A percentile compares a stretch with the other conserved stretches of the same genome.
These are phyloP conservation scores for Stomatorhinus ivindoensis DNA, from an alignment of 2,113 vertebrate species.

Conservation along the genomic window DNA sequence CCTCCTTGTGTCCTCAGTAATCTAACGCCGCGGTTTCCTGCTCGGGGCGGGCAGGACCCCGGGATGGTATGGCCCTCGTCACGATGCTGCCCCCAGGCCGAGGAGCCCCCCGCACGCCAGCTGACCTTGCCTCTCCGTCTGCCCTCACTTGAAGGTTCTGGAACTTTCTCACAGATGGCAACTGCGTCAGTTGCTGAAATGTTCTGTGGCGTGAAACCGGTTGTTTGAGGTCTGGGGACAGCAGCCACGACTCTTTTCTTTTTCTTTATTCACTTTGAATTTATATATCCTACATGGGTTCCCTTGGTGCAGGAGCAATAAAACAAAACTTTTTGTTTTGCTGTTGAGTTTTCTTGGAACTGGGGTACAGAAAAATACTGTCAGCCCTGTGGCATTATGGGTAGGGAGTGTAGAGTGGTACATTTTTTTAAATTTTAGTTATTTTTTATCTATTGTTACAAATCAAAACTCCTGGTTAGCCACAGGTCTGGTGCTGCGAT, in stretches of 20 bases:
- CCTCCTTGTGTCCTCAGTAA: background rate
- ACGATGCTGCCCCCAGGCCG: background rate
- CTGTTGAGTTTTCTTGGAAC: background rate
- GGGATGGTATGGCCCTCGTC: constrained; percentile 20
- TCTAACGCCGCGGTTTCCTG: background rate
- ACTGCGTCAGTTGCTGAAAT: constrained; percentile 25
- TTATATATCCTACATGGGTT: constrained; percentile 11
- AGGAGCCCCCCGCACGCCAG: constrained; percentile 15
- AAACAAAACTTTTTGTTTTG: background rate
- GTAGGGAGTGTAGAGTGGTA: background rate
- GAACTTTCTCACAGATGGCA: constrained; percentile 36
- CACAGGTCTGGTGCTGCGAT: background rate
- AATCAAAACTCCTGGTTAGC: background rate
- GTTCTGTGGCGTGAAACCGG: background rate
- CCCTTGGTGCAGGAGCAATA: background rate
- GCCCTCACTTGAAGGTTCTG: constrained; percentile 15
- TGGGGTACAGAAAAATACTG: background rate
- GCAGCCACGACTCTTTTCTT: background rate
- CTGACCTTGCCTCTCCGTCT: constrained; percentile 28
- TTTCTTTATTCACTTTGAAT: background rate
- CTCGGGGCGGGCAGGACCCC: constrained; percentile 10
- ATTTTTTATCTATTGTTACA: background rate
- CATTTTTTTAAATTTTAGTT: background rate
- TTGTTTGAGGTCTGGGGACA: constrained; percentile 15
- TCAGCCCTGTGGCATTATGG: background rate